Conservation (phyloP, 2,113 vertebrate species). For the Zosterops pallidus region DNA sequence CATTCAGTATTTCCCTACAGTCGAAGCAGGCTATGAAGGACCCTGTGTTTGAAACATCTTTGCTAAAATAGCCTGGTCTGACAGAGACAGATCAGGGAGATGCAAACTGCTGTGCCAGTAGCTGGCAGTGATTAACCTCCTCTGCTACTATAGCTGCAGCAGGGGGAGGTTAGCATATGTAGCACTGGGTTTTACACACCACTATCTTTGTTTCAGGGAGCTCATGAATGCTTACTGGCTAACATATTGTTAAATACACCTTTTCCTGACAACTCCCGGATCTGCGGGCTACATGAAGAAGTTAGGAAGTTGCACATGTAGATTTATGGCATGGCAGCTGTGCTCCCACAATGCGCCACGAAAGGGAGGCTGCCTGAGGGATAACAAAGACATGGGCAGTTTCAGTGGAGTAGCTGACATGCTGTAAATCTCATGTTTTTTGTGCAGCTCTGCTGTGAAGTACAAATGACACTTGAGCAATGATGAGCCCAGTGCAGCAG, state of each 20-base stretch:
- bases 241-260: not conserved
- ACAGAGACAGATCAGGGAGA: not conserved
- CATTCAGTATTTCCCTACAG: not conserved
- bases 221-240: not conserved
- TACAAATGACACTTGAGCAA: not conserved
- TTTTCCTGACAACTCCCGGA: not conserved
- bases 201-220: not conserved
- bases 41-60: not conserved
- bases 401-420: not conserved
- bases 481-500: not conserved
- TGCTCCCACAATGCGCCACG: accelerated
- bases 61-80: not conserved
- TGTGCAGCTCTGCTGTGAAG: not conserved
- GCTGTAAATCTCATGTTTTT: slow-evolving; percentile 11
- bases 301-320: not conserved
- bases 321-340: not conserved
- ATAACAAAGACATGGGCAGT: not conserved
- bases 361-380: not conserved
- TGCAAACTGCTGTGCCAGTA: not conserved
- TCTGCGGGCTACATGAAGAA: not conserved
- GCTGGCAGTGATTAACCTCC: not conserved
- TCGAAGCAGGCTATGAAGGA: not conserved
- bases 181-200: not conserved
- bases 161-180: not conserved
- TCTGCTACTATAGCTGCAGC: not conserved